These are phyloP conservation scores for Gymnogyps californianus DNA, from an alignment of 2,113 vertebrate species.

Conservation along the genomic window DNA sequence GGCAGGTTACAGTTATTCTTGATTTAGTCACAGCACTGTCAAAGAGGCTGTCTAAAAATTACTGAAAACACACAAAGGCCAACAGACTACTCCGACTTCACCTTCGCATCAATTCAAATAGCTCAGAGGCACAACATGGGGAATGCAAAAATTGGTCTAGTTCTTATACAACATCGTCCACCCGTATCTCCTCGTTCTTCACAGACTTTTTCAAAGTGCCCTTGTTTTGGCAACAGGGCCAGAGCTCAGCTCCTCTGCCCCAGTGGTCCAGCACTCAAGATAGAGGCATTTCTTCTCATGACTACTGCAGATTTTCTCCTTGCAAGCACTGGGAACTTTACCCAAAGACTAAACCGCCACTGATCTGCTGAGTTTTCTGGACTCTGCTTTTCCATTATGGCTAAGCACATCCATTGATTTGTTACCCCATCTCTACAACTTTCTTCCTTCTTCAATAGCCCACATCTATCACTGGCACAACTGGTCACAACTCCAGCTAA, in stretches of 20 bases:
- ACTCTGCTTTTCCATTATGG: not conserved
- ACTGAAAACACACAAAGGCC: not conserved
- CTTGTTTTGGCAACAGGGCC: not conserved
- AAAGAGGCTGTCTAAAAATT: not conserved
- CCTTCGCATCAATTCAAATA: not conserved
- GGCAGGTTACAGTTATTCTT: not conserved
- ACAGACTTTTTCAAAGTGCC: not conserved
- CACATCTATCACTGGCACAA: not conserved
- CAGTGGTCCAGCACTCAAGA: not conserved
- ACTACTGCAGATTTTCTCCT: not conserved
- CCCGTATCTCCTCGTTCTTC: not conserved
- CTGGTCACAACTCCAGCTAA: not conserved
- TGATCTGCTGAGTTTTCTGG: not conserved
- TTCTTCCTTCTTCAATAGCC: not conserved
- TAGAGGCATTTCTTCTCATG: not conserved
- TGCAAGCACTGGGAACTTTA: not conserved
- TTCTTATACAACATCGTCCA: not conserved
- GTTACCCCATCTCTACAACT: not conserved
- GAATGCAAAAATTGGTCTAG: not conserved
- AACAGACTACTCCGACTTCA: not conserved
- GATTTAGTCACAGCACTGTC: not conserved
- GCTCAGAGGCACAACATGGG: not conserved
- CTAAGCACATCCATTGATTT: not conserved
- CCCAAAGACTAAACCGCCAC: not conserved
- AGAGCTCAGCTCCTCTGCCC: not conserved